A percentile compares a stretch with the other conserved stretches of the same genome.
Evolutionary conservation across 2,113 vertebrate genomes (phyloP).

Genomic region (Eurystomus gularis): DNA sequence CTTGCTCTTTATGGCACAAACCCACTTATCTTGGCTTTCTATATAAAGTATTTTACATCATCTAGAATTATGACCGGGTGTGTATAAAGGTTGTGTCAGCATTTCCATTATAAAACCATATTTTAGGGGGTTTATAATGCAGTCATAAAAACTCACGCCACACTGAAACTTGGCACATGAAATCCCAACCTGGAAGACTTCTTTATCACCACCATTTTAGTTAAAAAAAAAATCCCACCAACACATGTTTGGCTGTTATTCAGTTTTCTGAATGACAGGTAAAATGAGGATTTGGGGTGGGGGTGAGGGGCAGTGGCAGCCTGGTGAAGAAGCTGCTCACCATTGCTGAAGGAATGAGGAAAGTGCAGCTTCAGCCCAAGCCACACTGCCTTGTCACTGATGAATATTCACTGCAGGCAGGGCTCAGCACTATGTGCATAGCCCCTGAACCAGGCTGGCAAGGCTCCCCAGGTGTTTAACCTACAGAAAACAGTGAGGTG

Average conservation of each 20-base stretch:
- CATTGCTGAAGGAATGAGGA: background rate
- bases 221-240: too few relatives aligned
- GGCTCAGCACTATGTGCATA: accelerated
- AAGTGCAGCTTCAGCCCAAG: background rate
- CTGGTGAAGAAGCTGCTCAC: background rate
- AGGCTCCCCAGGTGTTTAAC: background rate
- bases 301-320: background rate
- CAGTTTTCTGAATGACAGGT: background rate
- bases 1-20: slow-evolving; percentile 13
- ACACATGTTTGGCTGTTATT: background rate
- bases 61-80: slow-evolving; percentile 45
- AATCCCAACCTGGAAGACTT: background rate
- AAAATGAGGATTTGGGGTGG: background rate
- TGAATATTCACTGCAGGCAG: background rate
- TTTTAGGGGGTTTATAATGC: slow-evolving; percentile 64
- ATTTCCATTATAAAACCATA: slow-evolving; percentile 68
- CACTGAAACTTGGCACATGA: slow-evolving; percentile 25
- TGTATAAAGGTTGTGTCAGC: slow-evolving; percentile 72
- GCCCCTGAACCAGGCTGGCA: background rate
- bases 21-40: slow-evolving; percentile 47
- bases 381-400: background rate
- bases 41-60: slow-evolving; percentile 46
- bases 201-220: background rate
- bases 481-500: background rate
- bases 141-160: slow-evolving; percentile 56